Evolutionary conservation across 2,888 invertebrate genomes (phyloP).

Genomic region (Pyrrhosoma nymphula): DNA sequence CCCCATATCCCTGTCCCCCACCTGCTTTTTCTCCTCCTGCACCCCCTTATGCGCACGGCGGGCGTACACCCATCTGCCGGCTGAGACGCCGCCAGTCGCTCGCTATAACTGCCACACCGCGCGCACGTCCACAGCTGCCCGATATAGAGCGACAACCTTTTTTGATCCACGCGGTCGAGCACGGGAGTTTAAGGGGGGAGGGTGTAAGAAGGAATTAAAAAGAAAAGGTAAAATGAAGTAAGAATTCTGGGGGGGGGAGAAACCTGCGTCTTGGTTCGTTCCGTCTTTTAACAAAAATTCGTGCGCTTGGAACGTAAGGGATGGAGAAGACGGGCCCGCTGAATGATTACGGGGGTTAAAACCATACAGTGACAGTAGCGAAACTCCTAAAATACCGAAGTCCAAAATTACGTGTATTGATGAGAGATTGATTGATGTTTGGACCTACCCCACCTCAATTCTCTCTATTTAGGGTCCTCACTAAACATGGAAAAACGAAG

Average conservation of each 20-base stretch:
- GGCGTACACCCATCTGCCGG: neutral
- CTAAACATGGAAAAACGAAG: too few relatives aligned
- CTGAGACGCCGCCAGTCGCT: neutral
- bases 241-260: neutral
- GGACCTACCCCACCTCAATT: too few relatives aligned
- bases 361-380: too few relatives aligned
- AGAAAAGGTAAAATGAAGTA: neutral
- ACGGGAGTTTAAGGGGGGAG: neutral
- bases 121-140: neutral
- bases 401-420: too few relatives aligned
- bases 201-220: neutral
- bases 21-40: neutral
- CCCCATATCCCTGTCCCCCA: neutral
- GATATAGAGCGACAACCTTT: neutral
- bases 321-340: too few relatives aligned
- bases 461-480: too few relatives aligned
- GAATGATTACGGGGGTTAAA: too few relatives aligned
- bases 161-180: conserved; percentile 33
- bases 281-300: too few relatives aligned
- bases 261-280: neutral
- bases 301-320: too few relatives aligned
- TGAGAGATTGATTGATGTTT: too few relatives aligned
- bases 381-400: too few relatives aligned
- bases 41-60: neutral
- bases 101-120: neutral